These are phyloP conservation scores for Rafetus swinhoei DNA, from an alignment of 2,113 vertebrate species.

Conservation along the genomic window DNA sequence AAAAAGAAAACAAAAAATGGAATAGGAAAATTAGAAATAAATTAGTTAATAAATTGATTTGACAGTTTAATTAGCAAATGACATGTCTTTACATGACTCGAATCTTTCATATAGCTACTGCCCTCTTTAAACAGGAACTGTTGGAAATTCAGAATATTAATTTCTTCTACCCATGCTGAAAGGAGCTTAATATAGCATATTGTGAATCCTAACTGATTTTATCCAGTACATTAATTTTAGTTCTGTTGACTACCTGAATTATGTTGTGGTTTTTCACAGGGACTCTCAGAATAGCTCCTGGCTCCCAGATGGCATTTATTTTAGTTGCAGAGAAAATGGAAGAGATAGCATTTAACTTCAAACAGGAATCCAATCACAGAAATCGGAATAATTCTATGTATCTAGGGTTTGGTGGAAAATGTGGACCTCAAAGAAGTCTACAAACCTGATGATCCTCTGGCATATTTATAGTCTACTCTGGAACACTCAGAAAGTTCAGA, in stretches of 20 bases:
- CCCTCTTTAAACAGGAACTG: not conserved
- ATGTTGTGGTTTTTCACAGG: not conserved
- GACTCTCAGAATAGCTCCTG: not conserved
- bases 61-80: conserved; percentile 38
- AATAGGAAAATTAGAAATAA: not conserved
- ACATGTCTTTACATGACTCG: not conserved
- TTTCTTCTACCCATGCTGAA: not conserved
- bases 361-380: not conserved
- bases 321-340: not conserved
- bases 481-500: not conserved
- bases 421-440: rapidly evolving
- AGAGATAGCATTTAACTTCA: not conserved
- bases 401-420: not conserved
- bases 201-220: not conserved
- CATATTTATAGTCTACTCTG: not conserved
- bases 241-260: not conserved
- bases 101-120: not conserved
- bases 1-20: conserved; percentile 1
- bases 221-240: not conserved
- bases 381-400: not conserved
- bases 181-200: not conserved
- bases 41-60: conserved; percentile 11
- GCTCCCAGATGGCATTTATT: not conserved
- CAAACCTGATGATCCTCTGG: not conserved
- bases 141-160: not conserved